Base-by-base conservation (phyloP, 1,140 invertebrate species). In the Coptotermes formosanus region DNA sequence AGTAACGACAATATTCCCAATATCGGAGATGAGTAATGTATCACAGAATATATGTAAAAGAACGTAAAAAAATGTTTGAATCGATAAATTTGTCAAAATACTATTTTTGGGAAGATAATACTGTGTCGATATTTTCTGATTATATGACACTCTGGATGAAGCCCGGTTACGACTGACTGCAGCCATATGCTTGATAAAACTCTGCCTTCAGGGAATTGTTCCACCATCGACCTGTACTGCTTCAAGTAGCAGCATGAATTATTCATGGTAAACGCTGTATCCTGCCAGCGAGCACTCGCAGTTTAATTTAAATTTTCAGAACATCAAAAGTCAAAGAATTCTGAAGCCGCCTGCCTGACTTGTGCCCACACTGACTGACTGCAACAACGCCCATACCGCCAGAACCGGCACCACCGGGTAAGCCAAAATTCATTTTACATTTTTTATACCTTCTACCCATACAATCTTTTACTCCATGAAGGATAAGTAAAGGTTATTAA, bases 201-300 rank as follows among this genome's bases (percentile, higher is more conserved):
- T 38, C 82, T 38, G 43, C 82, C 12, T 14, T 82, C 4, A 25
- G 32, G 4, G 32, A 55, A 55, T 21, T 55, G 52, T 21, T 55
- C 52, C 52, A 55, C 3, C 52, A 55, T 4, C 14, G n/a, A 75
- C 64, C n/a, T 30, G 64, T 55, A 75, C n/a, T 30, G n/a, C n/a
- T 75, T n/a, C 64, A 75, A 75, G 64, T 75, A 75, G 64, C 64
- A 14, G n/a, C 64, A 75, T 75, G 64, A 75, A 75, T 75, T 75
- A 75, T 75, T 75, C 64, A 75, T 75, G 7, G 52, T 55, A 8
- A 55, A 55, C 52, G 52, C 52, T 55, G 52, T 16, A 55, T 55
- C 52, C 52, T 55, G 52, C 52, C 14, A 55, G 64, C n/a, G 2
- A 75, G 64, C 7, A 75, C 64, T 30, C 25, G 64, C 64, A 30